phyloP scores from a whole-genome alignment of 2,888 invertebrate genomes.

The Platycnemis pennipes region DNA sequence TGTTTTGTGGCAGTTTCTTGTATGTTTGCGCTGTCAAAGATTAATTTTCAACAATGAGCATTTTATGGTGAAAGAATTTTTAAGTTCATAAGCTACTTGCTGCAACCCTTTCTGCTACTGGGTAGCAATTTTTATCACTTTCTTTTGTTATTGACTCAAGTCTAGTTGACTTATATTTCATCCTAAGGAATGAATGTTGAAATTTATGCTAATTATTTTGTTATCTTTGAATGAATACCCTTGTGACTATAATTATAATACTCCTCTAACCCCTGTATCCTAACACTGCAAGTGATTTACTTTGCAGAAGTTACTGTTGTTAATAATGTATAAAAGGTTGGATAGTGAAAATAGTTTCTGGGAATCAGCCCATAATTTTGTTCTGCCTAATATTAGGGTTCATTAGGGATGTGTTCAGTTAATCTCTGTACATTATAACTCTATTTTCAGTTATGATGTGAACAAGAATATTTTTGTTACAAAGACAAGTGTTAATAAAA shows the following conservation, averaged over 20 bases:
- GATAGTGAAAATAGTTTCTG: conserved; percentile 29
- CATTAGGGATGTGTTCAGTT: conserved; percentile 59
- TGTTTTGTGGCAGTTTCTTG: conserved; percentile 18
- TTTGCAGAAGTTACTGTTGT: conserved; percentile 2
- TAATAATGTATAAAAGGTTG: neutral
- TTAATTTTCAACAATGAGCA: neutral
- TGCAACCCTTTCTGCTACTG: conserved; percentile 54
- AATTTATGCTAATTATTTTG: neutral
- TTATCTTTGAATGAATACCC: neutral
- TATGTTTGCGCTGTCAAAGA: conserved; percentile 2
- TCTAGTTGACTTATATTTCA: conserved; percentile 45
- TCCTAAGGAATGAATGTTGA: conserved; percentile 43
- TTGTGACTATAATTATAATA: neutral
- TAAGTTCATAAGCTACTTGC: conserved; percentile 34
- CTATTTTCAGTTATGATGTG: conserved; percentile 59
- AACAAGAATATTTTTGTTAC: conserved; percentile 66
- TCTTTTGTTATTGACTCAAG: conserved; percentile 28
- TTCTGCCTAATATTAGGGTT: conserved; percentile 20
- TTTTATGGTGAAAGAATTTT: neutral
- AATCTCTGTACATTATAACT: conserved; percentile 16
- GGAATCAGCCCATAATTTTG: conserved; percentile 7
- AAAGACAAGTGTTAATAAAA: conserved; percentile 57
- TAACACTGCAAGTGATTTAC: neutral
- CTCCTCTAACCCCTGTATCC: neutral
- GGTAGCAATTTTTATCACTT: conserved; percentile 58